Evolutionary conservation across 2,113 vertebrate species (phyloP).

Genomic region (Labeo rohita): DNA sequence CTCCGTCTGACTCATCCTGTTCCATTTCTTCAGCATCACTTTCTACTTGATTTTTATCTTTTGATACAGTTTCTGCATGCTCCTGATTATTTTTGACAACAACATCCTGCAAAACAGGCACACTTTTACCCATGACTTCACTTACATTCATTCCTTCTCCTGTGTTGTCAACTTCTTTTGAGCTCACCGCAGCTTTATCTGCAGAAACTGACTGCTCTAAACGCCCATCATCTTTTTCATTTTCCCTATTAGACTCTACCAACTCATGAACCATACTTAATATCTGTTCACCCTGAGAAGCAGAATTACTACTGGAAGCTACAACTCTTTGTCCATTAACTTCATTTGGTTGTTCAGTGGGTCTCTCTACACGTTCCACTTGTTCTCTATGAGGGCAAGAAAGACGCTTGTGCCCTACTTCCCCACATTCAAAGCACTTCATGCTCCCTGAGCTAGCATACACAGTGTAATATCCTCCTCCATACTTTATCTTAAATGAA

Average conservation of each 20-base stretch:
- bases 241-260: not conserved
- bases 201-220: not conserved
- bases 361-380: too few species aligned
- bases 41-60: not conserved
- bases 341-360: not conserved
- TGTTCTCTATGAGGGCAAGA: not conserved
- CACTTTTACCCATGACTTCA: not conserved
- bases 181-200: not conserved
- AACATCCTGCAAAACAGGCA: not conserved
- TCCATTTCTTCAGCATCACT: not conserved
- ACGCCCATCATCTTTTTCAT: not conserved
- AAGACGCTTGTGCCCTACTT: not conserved
- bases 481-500: not conserved
- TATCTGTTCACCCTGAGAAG: not conserved
- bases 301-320: not conserved
- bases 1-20: not conserved
- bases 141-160: not conserved
- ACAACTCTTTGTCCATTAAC: not conserved
- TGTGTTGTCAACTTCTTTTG: not conserved
- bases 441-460: too few species aligned
- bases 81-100: not conserved
- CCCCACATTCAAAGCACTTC: too few species aligned
- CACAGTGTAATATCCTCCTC: not conserved
- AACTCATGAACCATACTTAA: not conserved
- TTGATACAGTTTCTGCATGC: not conserved